Evolutionary conservation across 2,888 invertebrate species (phyloP), one percentile per base, ranked within the genome.

Genomic region (Tolmerus cingulatus): DNA sequence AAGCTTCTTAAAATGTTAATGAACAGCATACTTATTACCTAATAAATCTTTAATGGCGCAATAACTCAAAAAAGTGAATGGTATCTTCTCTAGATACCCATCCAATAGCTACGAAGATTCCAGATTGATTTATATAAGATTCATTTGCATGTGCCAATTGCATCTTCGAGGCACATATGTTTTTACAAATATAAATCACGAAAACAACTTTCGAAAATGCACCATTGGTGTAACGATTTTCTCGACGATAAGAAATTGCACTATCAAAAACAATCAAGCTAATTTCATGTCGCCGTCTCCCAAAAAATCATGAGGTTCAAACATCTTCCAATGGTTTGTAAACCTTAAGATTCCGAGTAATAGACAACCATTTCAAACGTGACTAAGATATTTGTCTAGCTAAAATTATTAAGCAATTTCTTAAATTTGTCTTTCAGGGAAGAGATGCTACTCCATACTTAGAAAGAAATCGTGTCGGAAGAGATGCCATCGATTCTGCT

Each of bases 361-460:
- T 66, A 66, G 66, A 66, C 66, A 66, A 66, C 66, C 27, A 14
- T 4, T 14, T 46, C 9, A 79, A 79, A 51, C 79, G 79, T 79
- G 79, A 79, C 51, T 40, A 46, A 78, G 78, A 78, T 79, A 51
- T 23, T 79, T 79, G 51, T 14, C 51, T 79, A 51, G 46, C 27
- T 30, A 66, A 66, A 9, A 66, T 9, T 66, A 66, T 66, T 66
- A 66, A 66, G 66, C 27, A 66, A 46, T 79, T 51, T 79, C 27
- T 23, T 23, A 23, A 79, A 40, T 12, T 79, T 79, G 14, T 55
- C 14, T 90, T 90, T 79, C 89, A 98, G 98, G 98, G 98, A 91
- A 95, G 98, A 91, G 98, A 98, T 93, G 98, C 98, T 87, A 98
- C 98, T 88, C 98, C 98, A 88, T 98, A 98, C 93, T 94, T 98